Conservation (phyloP, 2,797 vertebrate species). For the Dicrostonyx torquatus region DNA sequence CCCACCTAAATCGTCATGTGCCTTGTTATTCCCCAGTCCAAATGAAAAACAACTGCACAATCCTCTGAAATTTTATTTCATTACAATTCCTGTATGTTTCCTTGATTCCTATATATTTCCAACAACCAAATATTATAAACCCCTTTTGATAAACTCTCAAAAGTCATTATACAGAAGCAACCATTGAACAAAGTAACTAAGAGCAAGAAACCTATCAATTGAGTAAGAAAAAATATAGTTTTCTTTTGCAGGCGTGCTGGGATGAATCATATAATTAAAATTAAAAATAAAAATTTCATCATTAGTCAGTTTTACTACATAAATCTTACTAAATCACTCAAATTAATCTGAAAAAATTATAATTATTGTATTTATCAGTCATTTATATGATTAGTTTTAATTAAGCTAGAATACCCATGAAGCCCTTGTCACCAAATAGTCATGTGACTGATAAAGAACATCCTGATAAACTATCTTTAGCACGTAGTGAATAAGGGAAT, state of each 20-base stretch:
- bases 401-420: constrained; percentile 17
- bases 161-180: neutral
- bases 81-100: neutral
- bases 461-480: constrained; percentile 8
- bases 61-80: neutral
- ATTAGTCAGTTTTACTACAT: neutral
- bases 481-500: neutral
- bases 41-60: constrained; percentile 32
- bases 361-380: neutral
- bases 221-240: neutral
- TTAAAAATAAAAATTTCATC: constrained; percentile 53
- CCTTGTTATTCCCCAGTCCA: neutral
- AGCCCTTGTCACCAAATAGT: neutral
- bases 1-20: neutral
- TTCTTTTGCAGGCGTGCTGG: constrained; percentile 6
- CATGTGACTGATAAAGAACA: neutral
- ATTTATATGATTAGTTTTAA: constrained; percentile 13
- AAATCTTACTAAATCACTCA: constrained; percentile 3
- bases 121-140: constrained; percentile 20
- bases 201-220: constrained; percentile 22
- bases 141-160: constrained; percentile 44
- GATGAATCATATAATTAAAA: constrained; percentile 40
- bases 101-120: neutral
- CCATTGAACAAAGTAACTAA: constrained; percentile 4
- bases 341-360: constrained; percentile 52